A percentile compares a stretch with the other conserved stretches of the same genome.
Conservation (phyloP, 2,888 invertebrate species). For the Noctua comes region DNA sequence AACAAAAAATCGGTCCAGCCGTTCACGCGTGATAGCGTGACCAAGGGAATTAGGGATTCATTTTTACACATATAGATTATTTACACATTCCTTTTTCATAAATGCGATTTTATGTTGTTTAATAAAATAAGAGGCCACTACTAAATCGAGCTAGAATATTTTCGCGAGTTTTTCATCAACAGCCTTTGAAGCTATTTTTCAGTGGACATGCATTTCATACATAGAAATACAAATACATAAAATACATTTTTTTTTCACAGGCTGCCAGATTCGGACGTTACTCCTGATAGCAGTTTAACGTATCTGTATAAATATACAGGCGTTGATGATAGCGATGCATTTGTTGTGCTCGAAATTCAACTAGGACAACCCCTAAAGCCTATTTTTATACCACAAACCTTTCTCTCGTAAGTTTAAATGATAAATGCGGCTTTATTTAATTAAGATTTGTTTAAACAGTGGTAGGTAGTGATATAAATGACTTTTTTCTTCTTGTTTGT, state of each 20-base stretch:
- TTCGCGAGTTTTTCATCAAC: background rate
- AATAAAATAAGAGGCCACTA: background rate
- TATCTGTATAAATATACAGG: constrained; percentile 72
- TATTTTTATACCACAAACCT: constrained; percentile 72
- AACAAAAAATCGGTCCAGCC: no score
- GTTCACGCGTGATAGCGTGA: no score
- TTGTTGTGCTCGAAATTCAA: constrained; percentile 80
- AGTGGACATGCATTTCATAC: background rate
- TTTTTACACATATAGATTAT: no score
- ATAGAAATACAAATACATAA: background rate
- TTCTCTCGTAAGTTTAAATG: constrained; percentile 73
- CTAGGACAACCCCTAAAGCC: constrained; percentile 76
- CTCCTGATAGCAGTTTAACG: constrained; percentile 67
- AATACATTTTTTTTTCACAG: background rate
- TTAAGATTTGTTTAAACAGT: background rate
- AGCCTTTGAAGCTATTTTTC: background rate
- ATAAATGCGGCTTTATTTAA: background rate
- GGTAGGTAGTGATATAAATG: no score
- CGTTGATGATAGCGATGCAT: constrained; percentile 77
- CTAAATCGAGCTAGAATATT: background rate
- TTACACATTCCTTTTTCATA: background rate
- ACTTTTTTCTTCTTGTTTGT: background rate
- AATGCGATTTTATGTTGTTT: background rate
- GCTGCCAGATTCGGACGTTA: constrained; percentile 58
- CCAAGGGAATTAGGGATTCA: no score